Evolutionary conservation across 2,113 vertebrate species (phyloP).

Genomic region (Aramus guarauna): DNA sequence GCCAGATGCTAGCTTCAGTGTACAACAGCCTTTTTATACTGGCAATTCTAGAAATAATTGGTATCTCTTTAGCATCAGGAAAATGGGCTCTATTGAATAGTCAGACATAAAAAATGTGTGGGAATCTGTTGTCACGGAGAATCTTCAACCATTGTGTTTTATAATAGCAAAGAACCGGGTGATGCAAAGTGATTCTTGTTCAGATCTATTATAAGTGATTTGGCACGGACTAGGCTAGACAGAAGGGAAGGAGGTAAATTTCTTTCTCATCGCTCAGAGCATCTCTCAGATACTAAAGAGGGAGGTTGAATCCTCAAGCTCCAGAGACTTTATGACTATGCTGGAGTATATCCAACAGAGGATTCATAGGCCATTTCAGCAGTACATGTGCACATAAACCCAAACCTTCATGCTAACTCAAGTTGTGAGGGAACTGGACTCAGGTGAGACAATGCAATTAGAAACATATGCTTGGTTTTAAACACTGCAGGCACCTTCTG

Average conservation of each 20-base stretch:
- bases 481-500: background rate
- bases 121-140: background rate
- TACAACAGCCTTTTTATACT: background rate
- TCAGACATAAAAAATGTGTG: background rate
- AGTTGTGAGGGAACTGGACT: background rate
- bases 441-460: background rate
- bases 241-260: slow-evolving; percentile 8
- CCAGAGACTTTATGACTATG: background rate
- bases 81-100: background rate
- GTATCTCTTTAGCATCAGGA: background rate
- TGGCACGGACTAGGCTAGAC: background rate
- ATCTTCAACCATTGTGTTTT: background rate
- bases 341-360: background rate
- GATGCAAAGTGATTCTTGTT: background rate
- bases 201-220: background rate
- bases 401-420: background rate
- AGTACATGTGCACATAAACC: background rate
- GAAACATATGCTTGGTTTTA: slow-evolving; percentile 31
- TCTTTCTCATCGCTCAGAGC: background rate
- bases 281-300: background rate
- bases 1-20: background rate
- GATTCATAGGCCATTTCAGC: background rate
- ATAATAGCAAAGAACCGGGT: background rate
- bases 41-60: background rate
- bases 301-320: background rate